Base-by-base conservation (phyloP, 1,140 invertebrate genomes). In the Dreissena rostriformis region DNA sequence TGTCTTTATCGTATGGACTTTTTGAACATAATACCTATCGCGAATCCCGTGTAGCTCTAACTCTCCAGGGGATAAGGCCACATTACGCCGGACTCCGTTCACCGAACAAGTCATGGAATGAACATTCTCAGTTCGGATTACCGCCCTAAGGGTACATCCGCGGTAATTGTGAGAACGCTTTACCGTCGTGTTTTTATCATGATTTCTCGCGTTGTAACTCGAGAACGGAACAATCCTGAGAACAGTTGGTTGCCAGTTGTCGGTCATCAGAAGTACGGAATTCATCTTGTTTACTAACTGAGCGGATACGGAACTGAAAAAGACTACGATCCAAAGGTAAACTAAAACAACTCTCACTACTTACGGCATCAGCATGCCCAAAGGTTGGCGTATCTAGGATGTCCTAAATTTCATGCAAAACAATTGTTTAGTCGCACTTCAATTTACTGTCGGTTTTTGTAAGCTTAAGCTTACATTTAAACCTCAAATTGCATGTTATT, bases 211-310 rank as follows among this genome's bases (percentile, higher is more conserved):
- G 51, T 82, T 74, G 77, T 86, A 85, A 53, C 53, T 87, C 8
- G 87, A 85, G 70, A 90, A 90, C 22, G 89, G 89, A 29, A 87
- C 86, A 26, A 91, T 72, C 24, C 88, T 81, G 29, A 91, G 70
- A 52, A 91, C 86, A 6, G 89, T 83, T 14, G 90, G 90, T 66
- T 89, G 87, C 86, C 89, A 88, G 24, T 76, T 84, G 65, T 87
- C 84, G 57, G 78, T 75, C 80, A 87, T 84, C 24, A 88, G 68
- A 63, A 91, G 77, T 15, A 85, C 82, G 12, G 84, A 82, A 82
- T 83, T 88, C 90, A 90, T 90, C 53, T 61, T 81, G 29, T 22
- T 22, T 24, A 24, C 51, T 22, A 55, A 24, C 15, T 49, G 70
- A 53, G 10, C n/a, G 0, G 55, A 67, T 24, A 76, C 61, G 39